Conservation (phyloP, 2,113 vertebrate species). For the Brachypteracias leptosomus region DNA sequence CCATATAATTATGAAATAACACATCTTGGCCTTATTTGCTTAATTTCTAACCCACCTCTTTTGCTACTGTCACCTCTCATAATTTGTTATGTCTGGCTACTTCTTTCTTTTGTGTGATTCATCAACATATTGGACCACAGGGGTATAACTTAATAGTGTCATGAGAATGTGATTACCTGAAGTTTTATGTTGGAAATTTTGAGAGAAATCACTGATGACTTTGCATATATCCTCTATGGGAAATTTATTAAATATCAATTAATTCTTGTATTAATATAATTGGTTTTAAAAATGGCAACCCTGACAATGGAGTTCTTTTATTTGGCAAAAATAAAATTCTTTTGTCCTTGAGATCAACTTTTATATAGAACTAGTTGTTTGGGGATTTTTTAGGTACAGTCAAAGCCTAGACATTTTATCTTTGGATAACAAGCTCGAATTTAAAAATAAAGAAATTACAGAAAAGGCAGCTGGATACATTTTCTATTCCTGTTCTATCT, state of each 20-base stretch:
- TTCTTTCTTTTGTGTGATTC: background rate
- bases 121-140: background rate
- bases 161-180: background rate
- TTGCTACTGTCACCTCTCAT: fast-evolving
- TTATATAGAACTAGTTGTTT: background rate
- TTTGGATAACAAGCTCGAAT: background rate
- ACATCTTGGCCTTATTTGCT: background rate
- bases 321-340: background rate
- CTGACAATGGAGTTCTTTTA: background rate
- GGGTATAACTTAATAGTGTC: background rate
- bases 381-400: background rate
- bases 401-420: background rate
- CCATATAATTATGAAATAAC: background rate
- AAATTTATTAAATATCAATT: background rate
- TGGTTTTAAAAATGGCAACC: background rate
- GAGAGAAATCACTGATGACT: background rate
- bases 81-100: background rate
- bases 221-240: background rate
- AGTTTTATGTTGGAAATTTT: background rate
- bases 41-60: background rate
- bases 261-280: background rate
- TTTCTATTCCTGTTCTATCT: background rate
- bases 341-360: background rate
- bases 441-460: background rate
- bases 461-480: background rate